Conservation (phyloP, 2,888 invertebrate genomes). For the Papilio elwesi region DNA sequence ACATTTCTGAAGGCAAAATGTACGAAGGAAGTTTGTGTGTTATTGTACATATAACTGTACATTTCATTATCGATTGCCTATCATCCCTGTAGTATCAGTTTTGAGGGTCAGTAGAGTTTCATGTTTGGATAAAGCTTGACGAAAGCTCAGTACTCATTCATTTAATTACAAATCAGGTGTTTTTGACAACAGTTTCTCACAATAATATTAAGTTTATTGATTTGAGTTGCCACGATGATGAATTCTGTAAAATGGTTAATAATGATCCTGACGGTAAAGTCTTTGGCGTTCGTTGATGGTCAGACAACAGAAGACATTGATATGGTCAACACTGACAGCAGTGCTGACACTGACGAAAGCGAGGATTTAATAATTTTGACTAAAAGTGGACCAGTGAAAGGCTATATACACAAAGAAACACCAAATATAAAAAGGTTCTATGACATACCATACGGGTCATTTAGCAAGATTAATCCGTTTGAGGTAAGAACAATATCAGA, state of each 20-base stretch:
- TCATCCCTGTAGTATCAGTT: constrained; percentile 29
- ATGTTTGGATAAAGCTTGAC: constrained; percentile 22
- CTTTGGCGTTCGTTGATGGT: neutral
- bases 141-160: constrained; percentile 17
- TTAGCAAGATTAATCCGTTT: constrained; percentile 50
- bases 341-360: neutral
- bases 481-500: constrained; percentile 52
- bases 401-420: constrained; percentile 50
- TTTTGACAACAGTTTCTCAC: neutral
- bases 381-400: constrained; percentile 58
- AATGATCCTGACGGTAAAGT: constrained; percentile 18
- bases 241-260: constrained; percentile 5
- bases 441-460: constrained; percentile 68
- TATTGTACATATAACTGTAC: constrained; percentile 29
- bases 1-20: neutral
- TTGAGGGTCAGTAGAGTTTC: constrained; percentile 27
- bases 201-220: neutral
- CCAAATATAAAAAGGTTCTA: constrained; percentile 56
- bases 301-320: constrained; percentile 5
- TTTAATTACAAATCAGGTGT: neutral
- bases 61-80: constrained; percentile 41
- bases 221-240: constrained; percentile 12
- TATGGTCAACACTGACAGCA: neutral
- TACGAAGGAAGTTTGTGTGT: constrained; percentile 32
- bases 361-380: constrained; percentile 50